Base-by-base conservation (phyloP, 1,140 invertebrate genomes). In the Lepidurus arcticus region DNA sequence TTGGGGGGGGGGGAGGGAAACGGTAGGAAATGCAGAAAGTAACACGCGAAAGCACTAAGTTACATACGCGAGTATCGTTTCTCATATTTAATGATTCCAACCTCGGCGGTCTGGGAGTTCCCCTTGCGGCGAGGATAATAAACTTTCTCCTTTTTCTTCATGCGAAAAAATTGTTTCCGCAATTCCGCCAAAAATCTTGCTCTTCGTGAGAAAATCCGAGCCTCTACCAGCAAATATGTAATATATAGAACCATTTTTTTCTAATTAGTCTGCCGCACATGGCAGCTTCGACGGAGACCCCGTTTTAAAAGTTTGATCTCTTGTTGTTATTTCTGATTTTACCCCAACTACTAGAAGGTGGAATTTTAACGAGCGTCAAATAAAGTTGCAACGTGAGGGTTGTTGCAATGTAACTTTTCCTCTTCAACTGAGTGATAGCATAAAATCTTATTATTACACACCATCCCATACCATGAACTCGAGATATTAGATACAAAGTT, bases 231-330 rank as follows among this genome's bases (percentile, higher is more conserved):
- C 8, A n/a, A 65, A n/a, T 65, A 9, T 65, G 53, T 65, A 65
- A 65, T 7, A 65, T 65, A 65, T n/a, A 21, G 16, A 65, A 21
- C n/a, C 53, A 65, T 65, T 65, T 65, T 21, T 65, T 65, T 21
- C 34, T 34, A 34, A 34, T 65, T 65, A 21, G 16, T 13, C 53
- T 65, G 53, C 21, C 53, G 16, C 16, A 21, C 8, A n/a, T 65
- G 53, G 21, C 53, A 47, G 6, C 16, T 65, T 65, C 1, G 53
- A 65, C 21, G 53, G 53, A 65, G 53, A 65, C 53, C 8, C 8
- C 53, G 21, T 65, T 65, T 65, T 9, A 47, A 47, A 65, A 65
- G 53, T 65, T 65, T 65, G 53, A 65, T 65, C 53, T 65, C 53
- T 65, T 65, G n/a, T 21, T 65, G 53, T 21, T n/a, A n/a, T 65